A percentile compares a stretch with the other conserved stretches of the same genome.
Conservation (phyloP, 2,888 invertebrate species). For the Cecidostiba fungosa region DNA sequence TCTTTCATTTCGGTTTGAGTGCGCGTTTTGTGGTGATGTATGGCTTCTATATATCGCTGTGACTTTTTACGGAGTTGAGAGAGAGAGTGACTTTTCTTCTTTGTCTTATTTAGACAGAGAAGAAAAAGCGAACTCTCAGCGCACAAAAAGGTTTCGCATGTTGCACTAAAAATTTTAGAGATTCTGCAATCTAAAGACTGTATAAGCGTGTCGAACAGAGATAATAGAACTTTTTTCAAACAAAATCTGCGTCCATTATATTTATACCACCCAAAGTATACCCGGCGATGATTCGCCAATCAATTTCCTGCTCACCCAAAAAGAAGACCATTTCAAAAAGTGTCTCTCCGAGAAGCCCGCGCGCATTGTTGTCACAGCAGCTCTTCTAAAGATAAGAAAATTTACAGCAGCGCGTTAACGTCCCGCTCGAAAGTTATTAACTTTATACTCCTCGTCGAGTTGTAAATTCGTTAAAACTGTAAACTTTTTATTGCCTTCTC, state of each 20-base stretch:
- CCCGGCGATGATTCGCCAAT: neutral
- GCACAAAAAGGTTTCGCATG: neutral
- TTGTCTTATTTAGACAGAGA: neutral
- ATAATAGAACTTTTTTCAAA: neutral
- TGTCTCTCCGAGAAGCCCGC: neutral
- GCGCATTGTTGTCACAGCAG: constrained; percentile 4
- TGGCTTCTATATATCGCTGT: no score
- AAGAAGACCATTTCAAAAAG: neutral
- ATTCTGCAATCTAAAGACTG: no score
- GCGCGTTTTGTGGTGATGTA: no score
- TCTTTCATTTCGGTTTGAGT: neutral
- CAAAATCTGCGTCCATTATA: neutral
- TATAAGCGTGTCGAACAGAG: no score
- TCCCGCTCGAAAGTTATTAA: neutral
- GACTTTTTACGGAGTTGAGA: neutral
- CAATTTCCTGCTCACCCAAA: neutral
- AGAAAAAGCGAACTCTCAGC: neutral
- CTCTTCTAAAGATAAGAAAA: constrained; percentile 2
- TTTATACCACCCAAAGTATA: neutral
- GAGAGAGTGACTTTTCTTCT: neutral
- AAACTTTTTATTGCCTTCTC: constrained; percentile 22
- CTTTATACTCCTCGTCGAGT: neutral
- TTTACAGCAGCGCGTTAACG: constrained; percentile 4
- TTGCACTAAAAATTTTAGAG: neutral
- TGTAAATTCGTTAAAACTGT: constrained; percentile 42